Base-by-base conservation (phyloP, 2,888 invertebrate genomes). In the Tipula vernalis region DNA sequence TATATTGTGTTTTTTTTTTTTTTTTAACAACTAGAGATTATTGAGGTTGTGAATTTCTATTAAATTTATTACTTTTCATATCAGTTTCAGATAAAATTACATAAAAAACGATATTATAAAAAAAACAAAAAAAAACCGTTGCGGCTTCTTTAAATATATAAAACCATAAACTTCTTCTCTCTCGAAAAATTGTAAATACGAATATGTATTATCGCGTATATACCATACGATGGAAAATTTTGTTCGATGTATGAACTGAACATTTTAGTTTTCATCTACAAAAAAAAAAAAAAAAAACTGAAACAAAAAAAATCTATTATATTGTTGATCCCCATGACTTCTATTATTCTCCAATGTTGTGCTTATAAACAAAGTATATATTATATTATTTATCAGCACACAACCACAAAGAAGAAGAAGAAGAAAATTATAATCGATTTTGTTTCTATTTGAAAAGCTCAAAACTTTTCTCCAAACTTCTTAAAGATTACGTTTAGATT, bases 301-400 rank as follows among this genome's bases (percentile, higher is more conserved):
- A 51, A 71, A 71, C 71, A 71, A 71, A 71, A 71, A 71, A 71
- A 71, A 71, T 71, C 71, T 71, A 71, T 71, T 71, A 71, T 71
- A 71, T 71, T 84, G 84, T 36, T 84, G 84, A 84, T 84, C 84
- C 84, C 84, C 84, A 84, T 84, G 84, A 84, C 84, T 84, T 84
- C 84, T 84, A 84, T 84, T 84, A 84, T 84, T 84, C 84, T 84
- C 84, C 84, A 71, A 71, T 18, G 28, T 18, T 71, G 28, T 10
- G 18, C 71, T 28, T 71, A 71, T 28, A 71, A 57, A 57, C 51
- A 57, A 57, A 57, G 15, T 71, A 71, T 71, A 51, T 51, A 51
- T 51, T 6, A 39, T 39, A 44, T 44, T 28, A 71, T 71, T 57
- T 71, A 71, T 71, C 28, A 71, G 57, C 18, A 28, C 71, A 71